A percentile compares a stretch with the other conserved stretches of the same genome.
Conservation (phyloP, 2,888 invertebrate genomes). For the Nematopogon swammerdamellus region DNA sequence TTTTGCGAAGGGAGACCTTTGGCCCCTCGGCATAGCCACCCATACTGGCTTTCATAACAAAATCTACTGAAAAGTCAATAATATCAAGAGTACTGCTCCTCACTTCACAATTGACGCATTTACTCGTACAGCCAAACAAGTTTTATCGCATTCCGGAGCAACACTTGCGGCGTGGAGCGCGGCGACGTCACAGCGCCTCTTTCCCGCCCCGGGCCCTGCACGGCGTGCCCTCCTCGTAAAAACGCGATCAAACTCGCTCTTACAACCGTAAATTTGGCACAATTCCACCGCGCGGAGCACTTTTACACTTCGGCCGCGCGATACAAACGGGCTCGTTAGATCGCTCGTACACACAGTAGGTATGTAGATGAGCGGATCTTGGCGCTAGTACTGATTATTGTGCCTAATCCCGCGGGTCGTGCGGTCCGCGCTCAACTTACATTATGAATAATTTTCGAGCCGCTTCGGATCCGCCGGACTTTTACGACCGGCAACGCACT, state of each 20-base stretch:
- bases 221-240: neutral
- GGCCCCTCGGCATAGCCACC: too few species aligned
- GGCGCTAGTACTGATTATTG: neutral
- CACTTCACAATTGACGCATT: too few species aligned
- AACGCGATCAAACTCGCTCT: neutral
- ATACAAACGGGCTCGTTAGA: neutral
- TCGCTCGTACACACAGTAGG: neutral
- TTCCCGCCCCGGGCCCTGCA: too few species aligned
- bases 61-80: too few species aligned
- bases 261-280: neutral
- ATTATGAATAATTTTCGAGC: neutral
- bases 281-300: neutral
- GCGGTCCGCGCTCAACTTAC: neutral
- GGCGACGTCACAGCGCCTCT: too few species aligned
- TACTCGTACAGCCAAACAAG: too few species aligned
- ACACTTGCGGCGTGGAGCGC: too few species aligned
- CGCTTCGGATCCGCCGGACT: constrained; percentile 1
- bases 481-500: constrained; percentile 4
- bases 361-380: neutral
- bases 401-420: neutral
- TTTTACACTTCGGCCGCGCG: neutral
- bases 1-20: too few species aligned
- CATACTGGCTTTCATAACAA: too few species aligned
- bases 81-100: too few species aligned
- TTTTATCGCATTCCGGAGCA: too few species aligned